These are phyloP conservation scores for Monoplex corrugatus DNA, from an alignment of 2,888 invertebrate genomes.

Conservation along the genomic window DNA sequence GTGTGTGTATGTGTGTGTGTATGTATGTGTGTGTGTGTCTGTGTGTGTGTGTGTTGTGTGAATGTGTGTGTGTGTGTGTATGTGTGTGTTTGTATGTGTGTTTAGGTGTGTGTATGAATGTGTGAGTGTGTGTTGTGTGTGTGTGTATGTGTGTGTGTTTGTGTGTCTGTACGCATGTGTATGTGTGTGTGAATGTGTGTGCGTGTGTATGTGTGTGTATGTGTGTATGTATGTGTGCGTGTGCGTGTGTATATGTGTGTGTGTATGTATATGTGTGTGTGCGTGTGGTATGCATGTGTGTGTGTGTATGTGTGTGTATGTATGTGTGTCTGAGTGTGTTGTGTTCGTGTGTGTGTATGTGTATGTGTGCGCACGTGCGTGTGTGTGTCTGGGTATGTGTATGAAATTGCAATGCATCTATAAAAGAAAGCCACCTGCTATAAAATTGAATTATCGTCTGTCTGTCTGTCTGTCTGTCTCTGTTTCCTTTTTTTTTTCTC, in stretches of 20 bases:
- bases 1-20: not conserved
- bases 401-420: too few relatives aligned
- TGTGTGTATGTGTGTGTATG: too few relatives aligned
- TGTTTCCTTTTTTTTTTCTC: too few relatives aligned
- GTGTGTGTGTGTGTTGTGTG: not conserved
- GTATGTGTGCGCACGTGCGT: too few relatives aligned
- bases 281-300: not conserved
- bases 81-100: too few relatives aligned
- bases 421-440: too few relatives aligned
- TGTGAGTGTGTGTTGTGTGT: not conserved
- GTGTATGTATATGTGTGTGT: not conserved
- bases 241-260: not conserved
- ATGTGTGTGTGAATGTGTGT: conserved; percentile 17
- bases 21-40: not conserved
- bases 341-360: too few relatives aligned
- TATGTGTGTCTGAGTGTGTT: too few relatives aligned
- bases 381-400: not conserved
- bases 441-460: too few relatives aligned
- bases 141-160: not conserved
- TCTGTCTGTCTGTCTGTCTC: too few relatives aligned
- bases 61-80: not conserved
- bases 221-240: conserved; percentile 18
- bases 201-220: not conserved
- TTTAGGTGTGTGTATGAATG: too few relatives aligned
- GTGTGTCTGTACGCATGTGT: not conserved